Evolutionary conservation across 2,888 invertebrate genomes (phyloP), one percentile per base, ranked within the genome.

Genomic region (Beris morrisii): DNA sequence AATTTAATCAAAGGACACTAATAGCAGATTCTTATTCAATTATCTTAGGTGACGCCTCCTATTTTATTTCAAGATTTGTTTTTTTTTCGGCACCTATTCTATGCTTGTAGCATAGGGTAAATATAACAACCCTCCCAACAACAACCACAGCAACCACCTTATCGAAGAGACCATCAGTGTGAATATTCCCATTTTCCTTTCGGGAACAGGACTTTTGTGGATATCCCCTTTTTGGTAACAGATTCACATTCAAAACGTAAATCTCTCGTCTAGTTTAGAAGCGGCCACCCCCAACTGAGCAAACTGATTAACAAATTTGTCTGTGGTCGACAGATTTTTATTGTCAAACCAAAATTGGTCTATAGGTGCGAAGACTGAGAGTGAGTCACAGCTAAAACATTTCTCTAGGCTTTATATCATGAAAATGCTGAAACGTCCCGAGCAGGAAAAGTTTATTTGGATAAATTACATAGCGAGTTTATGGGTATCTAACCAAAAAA

Each of bases 221-320:
- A 52, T 13, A 22, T 22, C 15, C 22, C 22, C 28, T 15, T n/a
- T 52, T 11, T 54, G 31, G 31, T n/a, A 31, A 11, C 30, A 11
- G 50, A 15, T 5, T 15, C 22, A 4, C 4, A 15, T 22, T 48
- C 48, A 48, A n/a, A 48, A 15, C 28, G 22, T 50, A 50, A 22
- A 28, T 13, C n/a, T 15, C 50, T n/a, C 13, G 15, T 50, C 50
- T 5, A 9, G 45, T 38, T 43, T 44, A 5, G 61, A 44, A 64
- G 57, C 55, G 5, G 38, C 22, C 52, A 64, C 70, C 71, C 71
- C 73, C 73, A 70, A 72, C 71, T 67, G 72, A 68, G 73, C 69
- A 72, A 71, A 73, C 70, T 73, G 71, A 72, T 72, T 72, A 72
- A 72, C 72, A 70, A 72, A 72, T 73, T 71, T 72, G 69, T 72